Evolutionary conservation across 2,113 vertebrate species (phyloP), one percentile per base, ranked within the genome.

Genomic region (Anguilla japonica): DNA sequence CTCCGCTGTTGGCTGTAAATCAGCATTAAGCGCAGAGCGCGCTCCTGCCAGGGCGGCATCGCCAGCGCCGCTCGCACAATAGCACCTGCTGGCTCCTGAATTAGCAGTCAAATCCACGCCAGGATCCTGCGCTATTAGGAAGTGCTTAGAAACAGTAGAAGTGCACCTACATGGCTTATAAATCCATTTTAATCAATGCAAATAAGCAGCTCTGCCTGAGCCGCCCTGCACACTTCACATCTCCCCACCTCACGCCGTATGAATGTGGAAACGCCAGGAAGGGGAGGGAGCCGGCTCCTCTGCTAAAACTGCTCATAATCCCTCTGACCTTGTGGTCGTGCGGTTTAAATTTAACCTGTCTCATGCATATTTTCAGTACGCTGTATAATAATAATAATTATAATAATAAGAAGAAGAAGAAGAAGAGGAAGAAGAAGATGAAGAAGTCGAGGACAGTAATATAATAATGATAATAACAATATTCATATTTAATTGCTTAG

Each of bases 101-200:
- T 75, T 13, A 75, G n/a, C 71, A 75, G 34, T 75, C 71, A 75
- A 75, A 75, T 75, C 71, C 71, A 75, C 9, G n/a, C 71, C 11
- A 11, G 71, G 11, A 9, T 34, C 26, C 71, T 0, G n/a, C 26
- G 34, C 26, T 34, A 34, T 34, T n/a, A 75, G 71, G n/a, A 75
- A 75, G 71, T 34, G 71, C 71, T 75, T 75, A 75, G 71, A 41
- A 81, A 81, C 39, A 81, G 39, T 81, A 43, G 40, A 81, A 43
- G 39, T 81, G 16, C 41, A 81, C 41, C 39, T 81, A 40, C 41
- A 41, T 20, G 41, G 79, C 29, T 81, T 43, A 81, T 41, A 41
- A 40, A 50, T 79, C 84, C 34, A 39, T 85, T 85, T 53, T 79
- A 79, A 85, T 39, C 84, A 41, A 34, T 50, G 84, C n/a, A 80